Conservation (phyloP, 2,113 vertebrate species). For the Nycticorax nycticorax region DNA sequence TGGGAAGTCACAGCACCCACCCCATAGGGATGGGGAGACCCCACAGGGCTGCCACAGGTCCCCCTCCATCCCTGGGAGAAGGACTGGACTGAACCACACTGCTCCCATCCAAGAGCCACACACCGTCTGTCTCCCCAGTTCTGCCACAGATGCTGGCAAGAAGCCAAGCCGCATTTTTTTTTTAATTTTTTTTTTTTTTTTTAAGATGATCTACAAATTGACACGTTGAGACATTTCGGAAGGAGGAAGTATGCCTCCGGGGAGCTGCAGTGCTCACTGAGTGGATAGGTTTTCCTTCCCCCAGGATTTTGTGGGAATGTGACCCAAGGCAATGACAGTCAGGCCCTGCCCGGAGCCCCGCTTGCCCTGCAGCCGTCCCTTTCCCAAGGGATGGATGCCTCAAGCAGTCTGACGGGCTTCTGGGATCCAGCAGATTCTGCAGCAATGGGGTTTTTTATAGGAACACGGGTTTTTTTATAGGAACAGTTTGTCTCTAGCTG, state of each 20-base stretch:
- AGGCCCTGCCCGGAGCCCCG: background rate
- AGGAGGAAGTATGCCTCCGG: background rate
- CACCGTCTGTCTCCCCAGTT: background rate
- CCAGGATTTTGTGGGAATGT: background rate
- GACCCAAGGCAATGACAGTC: background rate
- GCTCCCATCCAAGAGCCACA: background rate
- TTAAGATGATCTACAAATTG: conserved; percentile 21
- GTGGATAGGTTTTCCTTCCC: background rate
- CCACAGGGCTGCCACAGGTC: fast-evolving
- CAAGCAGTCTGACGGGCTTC: fast-evolving
- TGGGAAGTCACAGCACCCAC: too few relatives aligned
- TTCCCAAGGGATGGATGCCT: background rate
- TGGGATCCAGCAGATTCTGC: background rate
- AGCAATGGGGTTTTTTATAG: background rate
- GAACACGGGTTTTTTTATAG: background rate
- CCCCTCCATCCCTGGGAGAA: background rate
- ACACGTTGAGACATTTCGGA: background rate
- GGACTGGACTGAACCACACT: background rate
- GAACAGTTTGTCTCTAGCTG: background rate
- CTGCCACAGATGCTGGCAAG: background rate
- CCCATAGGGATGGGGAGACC: background rate
- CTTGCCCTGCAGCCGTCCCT: background rate
- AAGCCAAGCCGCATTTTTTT: background rate
- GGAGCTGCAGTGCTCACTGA: background rate
- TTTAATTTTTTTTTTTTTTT: background rate